These are phyloP conservation scores for Gallinago media DNA, from an alignment of 2,113 vertebrate species.

Conservation along the genomic window DNA sequence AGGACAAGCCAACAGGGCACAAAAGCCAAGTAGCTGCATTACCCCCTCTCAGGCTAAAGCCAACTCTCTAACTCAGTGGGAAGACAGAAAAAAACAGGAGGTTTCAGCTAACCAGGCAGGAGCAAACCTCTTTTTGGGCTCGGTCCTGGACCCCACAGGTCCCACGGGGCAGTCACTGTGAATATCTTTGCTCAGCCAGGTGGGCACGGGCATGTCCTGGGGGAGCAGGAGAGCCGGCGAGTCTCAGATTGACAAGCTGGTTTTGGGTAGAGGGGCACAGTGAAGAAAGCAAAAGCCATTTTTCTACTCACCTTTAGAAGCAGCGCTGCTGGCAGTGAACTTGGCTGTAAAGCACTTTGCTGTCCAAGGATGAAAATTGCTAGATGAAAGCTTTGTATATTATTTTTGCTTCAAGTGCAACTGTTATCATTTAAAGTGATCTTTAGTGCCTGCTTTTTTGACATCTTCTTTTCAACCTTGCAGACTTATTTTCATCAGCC, in stretches of 20 bases:
- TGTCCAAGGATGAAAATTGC: slow-evolving; percentile 13
- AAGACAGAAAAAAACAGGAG: background rate
- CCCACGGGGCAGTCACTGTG: rapidly evolving
- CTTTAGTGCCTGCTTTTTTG: slow-evolving; percentile 39
- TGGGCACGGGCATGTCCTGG: rapidly evolving
- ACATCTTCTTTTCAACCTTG: slow-evolving; percentile 33
- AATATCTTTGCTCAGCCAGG: background rate
- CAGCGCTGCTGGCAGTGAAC: background rate
- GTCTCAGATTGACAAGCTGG: background rate
- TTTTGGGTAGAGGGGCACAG: background rate
- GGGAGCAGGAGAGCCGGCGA: background rate
- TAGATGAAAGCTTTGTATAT: slow-evolving; percentile 14
- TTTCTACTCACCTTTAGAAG: background rate
- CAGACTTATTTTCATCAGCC: slow-evolving; percentile 19
- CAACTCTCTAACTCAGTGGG: background rate
- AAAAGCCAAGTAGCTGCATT: background rate
- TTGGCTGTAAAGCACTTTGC: background rate
- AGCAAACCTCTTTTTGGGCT: background rate
- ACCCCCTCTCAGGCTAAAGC: background rate
- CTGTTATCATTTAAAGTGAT: slow-evolving; percentile 40
- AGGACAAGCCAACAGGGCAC: rapidly evolving
- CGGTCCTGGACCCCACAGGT: rapidly evolving
- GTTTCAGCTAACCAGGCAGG: background rate
- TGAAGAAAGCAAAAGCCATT: background rate
- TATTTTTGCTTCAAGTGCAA: slow-evolving; percentile 18